Evolutionary conservation across 2,113 vertebrate genomes (phyloP).

Genomic region (Suncus etruscus): DNA sequence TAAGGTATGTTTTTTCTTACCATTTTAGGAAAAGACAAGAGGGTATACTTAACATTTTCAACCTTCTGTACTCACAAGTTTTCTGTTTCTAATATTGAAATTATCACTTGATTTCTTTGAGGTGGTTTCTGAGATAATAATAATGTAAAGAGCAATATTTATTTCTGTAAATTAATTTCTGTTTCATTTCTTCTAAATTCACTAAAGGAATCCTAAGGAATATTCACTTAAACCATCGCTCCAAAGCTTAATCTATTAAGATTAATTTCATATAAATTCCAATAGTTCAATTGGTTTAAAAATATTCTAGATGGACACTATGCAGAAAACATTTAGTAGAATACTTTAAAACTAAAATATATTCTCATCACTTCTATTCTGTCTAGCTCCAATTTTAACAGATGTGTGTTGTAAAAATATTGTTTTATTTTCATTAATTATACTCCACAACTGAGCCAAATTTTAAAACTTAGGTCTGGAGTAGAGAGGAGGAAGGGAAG

Average conservation of each 20-base stretch:
- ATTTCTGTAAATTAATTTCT: neutral
- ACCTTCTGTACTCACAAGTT: too few species aligned
- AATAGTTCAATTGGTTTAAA: neutral
- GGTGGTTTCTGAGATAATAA: too few species aligned
- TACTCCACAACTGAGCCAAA: conserved; percentile 24
- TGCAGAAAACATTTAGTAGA: conserved; percentile 8
- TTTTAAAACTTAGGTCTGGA: conserved; percentile 8
- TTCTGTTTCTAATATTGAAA: too few species aligned
- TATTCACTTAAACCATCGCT: neutral
- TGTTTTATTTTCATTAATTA: conserved; percentile 46
- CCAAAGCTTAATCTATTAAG: neutral
- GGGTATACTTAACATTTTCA: too few species aligned
- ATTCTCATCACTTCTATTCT: conserved; percentile 16
- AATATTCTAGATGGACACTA: neutral
- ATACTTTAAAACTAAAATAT: neutral
- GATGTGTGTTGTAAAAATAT: neutral
- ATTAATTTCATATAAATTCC: neutral
- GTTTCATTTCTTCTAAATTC: conserved; percentile 32
- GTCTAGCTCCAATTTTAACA: conserved; percentile 42
- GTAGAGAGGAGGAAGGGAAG: neutral
- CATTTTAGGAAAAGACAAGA: too few species aligned
- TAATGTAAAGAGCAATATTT: conserved; percentile 62
- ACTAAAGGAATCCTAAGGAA: conserved; percentile 3
- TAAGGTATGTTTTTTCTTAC: too few species aligned
- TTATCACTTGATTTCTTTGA: too few species aligned